phyloP scores from a whole-genome alignment of 2,888 invertebrate genomes.

The Aphrophora alni region DNA sequence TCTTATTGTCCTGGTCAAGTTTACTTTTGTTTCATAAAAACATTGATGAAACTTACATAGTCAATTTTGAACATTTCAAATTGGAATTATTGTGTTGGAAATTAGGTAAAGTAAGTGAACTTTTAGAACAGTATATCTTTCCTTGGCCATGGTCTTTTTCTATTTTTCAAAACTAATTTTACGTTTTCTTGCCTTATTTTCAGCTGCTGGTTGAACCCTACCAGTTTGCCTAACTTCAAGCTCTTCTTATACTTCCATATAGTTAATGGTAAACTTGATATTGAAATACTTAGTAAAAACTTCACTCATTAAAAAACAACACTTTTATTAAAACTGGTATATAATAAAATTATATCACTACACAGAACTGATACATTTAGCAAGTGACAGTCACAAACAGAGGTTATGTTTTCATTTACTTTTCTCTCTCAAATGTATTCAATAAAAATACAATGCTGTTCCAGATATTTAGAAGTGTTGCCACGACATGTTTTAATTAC shows the following conservation, averaged over 20 bases:
- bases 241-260: background rate
- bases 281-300: no score
- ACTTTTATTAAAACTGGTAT: no score
- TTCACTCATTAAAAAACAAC: no score
- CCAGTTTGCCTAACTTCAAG: background rate
- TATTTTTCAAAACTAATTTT: background rate
- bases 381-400: background rate
- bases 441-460: background rate
- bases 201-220: background rate
- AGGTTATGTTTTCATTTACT: background rate
- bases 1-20: slow-evolving; percentile 1
- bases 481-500: slow-evolving; percentile 2
- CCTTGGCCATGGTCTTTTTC: background rate
- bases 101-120: slow-evolving; percentile 15
- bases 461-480: background rate
- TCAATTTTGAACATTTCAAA: background rate
- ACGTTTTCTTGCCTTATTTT: background rate
- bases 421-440: background rate
- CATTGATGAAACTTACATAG: background rate
- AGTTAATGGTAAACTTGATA: background rate
- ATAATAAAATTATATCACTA: no score
- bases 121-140: slow-evolving; percentile 7
- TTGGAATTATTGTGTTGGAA: background rate
- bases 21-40: background rate
- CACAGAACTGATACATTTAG: no score